A percentile compares a stretch with the other conserved stretches of the same genome.
These are phyloP conservation scores for Laothoe populi DNA, from an alignment of 2,888 invertebrate species.

Conservation along the genomic window DNA sequence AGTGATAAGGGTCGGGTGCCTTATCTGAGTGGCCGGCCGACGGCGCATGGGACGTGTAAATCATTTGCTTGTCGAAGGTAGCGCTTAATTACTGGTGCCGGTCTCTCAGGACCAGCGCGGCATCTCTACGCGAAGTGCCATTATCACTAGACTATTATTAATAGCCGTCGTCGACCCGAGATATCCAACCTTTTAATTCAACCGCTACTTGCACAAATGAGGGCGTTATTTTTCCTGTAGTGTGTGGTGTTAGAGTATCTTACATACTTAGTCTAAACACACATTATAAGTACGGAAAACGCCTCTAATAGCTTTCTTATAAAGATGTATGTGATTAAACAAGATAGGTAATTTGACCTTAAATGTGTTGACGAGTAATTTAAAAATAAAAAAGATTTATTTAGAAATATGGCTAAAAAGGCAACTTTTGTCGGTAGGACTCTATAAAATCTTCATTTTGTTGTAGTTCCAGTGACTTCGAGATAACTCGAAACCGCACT, in stretches of 20 bases:
- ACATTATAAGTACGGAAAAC: background rate
- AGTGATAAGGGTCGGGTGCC: constrained; percentile 76
- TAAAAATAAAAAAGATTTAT: too few relatives aligned
- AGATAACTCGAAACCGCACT: background rate
- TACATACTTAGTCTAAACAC: background rate
- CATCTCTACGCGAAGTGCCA: constrained; percentile 41
- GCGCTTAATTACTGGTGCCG: constrained; percentile 54
- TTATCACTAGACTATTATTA: constrained; percentile 55
- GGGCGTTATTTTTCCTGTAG: background rate
- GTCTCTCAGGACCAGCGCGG: constrained; percentile 42
- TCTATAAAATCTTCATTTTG: background rate
- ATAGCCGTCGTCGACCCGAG: constrained; percentile 34
- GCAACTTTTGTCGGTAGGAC: too few relatives aligned
- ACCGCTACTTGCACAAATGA: background rate
- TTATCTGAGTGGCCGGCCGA: constrained; percentile 62
- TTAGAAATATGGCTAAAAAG: too few relatives aligned
- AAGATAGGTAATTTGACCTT: too few relatives aligned
- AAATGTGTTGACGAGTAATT: too few relatives aligned
- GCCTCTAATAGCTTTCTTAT: background rate
- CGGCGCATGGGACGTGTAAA: constrained; percentile 46
- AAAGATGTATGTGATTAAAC: background rate
- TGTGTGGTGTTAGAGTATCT: background rate
- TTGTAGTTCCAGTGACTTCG: background rate
- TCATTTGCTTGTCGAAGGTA: constrained; percentile 48
- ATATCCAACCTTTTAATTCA: constrained; percentile 5